Conservation (phyloP, 2,888 invertebrate genomes). For the Tridacna crocea region DNA sequence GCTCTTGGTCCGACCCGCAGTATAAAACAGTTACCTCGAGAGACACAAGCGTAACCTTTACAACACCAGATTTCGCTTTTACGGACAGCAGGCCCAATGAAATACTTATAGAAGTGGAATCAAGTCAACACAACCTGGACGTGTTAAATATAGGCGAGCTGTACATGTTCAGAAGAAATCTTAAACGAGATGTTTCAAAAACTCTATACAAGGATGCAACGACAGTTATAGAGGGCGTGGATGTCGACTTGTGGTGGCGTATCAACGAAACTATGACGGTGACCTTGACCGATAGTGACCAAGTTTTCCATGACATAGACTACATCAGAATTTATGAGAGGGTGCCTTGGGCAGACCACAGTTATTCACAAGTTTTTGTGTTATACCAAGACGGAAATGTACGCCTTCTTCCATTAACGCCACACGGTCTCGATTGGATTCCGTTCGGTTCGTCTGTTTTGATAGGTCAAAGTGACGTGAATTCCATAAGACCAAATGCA, state of each 20-base stretch:
- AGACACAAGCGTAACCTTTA: conserved; percentile 32
- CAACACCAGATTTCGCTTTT: conserved; percentile 68
- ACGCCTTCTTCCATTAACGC: conserved; percentile 66
- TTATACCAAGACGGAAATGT: conserved; percentile 74
- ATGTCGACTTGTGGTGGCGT: conserved; percentile 72
- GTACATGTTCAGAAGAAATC: conserved; percentile 55
- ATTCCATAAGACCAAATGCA: conserved; percentile 57
- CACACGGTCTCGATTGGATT: conserved; percentile 73
- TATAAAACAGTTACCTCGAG: conserved; percentile 31
- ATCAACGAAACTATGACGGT: conserved; percentile 68
- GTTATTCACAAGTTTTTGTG: conserved; percentile 69
- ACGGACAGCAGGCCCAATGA: conserved; percentile 57
- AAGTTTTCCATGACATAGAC: conserved; percentile 49
- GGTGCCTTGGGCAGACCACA: conserved; percentile 64
- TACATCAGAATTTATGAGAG: conserved; percentile 64
- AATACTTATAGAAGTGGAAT: conserved; percentile 53
- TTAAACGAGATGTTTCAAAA: conserved; percentile 50
- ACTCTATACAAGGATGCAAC: conserved; percentile 54
- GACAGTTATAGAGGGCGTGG: conserved; percentile 64
- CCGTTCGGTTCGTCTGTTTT: conserved; percentile 74
- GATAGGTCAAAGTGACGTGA: conserved; percentile 66
- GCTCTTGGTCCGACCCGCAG: conserved; percentile 32
- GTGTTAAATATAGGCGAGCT: conserved; percentile 54
- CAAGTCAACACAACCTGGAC: conserved; percentile 7
- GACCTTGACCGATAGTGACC: conserved; percentile 40